Base-by-base conservation (phyloP, 2,888 invertebrate genomes). In the Pterostichus madidus region DNA sequence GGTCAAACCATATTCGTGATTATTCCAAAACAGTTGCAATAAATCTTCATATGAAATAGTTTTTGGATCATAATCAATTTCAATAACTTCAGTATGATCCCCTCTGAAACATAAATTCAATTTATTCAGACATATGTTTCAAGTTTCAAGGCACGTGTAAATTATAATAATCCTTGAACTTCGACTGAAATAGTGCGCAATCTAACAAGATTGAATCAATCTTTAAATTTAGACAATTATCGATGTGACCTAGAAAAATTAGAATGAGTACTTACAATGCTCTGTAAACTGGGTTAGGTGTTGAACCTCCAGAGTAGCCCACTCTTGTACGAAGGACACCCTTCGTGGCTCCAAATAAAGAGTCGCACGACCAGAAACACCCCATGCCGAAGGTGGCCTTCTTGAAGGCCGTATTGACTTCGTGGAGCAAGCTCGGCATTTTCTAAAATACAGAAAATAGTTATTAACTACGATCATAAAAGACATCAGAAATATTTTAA, bases 71-170 rank as follows among this genome's bases (percentile, higher is more conserved):
- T 93, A 99, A 88, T 98, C 96, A 85, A 99, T 92, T 89, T 98
- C 96, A 83, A 98, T 94, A 17, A 97, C 96, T 92, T 99, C 99
- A 13, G 97, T 98, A 89, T 98, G 98, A 89, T 98, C 97, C 11
- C 96, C 97, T 86, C 98, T 98, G 90, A 83, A 92, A 56, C 10
- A 24, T 17, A 24, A 53, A 15, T 7, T 5, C 7, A 53, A 53
- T 15, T 15, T 85, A 52, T 53, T 31, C n/a, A 11, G n/a, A 35
- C 17, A 13, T 5, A 13, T 8, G 6, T 17, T 3, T 8, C 24
- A 86, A 86, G 75, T 10, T 81, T 59, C 24, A 73, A 44, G 24
- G 35, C 44, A 46, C 32, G 35, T 59, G 35, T 52, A 32, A 39
- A 49, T 49, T 17, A 53, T 24, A 35, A 56, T 15, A 71, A 76